Evolutionary conservation across 2,888 invertebrate species (phyloP), one percentile per base, ranked within the genome.

Genomic region (Rhingia campestris): DNA sequence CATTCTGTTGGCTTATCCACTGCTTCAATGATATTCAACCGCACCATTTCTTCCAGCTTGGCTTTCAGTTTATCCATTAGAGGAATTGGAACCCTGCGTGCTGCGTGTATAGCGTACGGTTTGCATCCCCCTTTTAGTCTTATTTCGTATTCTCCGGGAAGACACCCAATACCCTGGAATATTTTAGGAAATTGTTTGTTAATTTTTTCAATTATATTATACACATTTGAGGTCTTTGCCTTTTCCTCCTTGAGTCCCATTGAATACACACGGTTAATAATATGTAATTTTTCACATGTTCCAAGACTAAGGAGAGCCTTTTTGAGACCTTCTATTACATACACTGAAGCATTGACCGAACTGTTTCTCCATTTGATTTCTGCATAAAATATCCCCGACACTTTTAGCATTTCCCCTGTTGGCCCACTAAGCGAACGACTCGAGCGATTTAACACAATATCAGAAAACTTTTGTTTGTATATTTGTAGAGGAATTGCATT

Each of bases 41-140:
- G 7, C 6, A 58, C 10, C 67, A 76, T 61, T 69, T 69, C 69
- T 12, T 53, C 37, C 1, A 63, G 39, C 22, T 54, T 54, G 12
- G 39, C 3, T 43, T 70, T 70, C 32, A 61, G 14, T 66, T 66
- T 54, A 6, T 32, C 12, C 43, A 54, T 61, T 37, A 77, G 58
- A 5, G 69, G 54, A n/a, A 70, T 70, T 4, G 56, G 63, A 41
- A 70, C 54, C 14, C 75, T 22, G n/a, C 76, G 67, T 7, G 49
- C 53, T 35, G 67, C 12, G 41, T 63, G 47, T 41, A 79, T 56
- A 7, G 66, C 79, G n/a, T 47, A 73, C 7, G 49, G 70, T 49
- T 47, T 41, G 9, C 14, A 22, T 10, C 30, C 32, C 30, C 5
- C n/a, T 6, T 12, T 61, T 33, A 61, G n/a, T 22, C 53, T 51